Evolutionary conservation across 2,888 invertebrate species (phyloP), one percentile per base, ranked within the genome.

Genomic region (Drosophila nr. medialis): DNA sequence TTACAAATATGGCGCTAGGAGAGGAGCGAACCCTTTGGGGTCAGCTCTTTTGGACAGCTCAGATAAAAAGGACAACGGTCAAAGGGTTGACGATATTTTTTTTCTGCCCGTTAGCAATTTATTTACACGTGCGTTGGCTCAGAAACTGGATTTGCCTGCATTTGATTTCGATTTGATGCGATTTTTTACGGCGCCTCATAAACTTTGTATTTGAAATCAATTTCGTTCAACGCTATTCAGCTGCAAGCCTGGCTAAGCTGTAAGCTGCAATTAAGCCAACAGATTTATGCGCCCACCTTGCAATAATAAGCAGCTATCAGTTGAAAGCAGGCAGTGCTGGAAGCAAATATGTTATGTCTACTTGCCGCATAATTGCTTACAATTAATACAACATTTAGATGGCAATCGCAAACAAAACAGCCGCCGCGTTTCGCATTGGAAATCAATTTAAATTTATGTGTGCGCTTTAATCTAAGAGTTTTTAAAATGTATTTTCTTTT

Each of bases 321-420:
- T 5, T 45, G 53, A 68, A 27, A 58, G 27, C 80, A 77, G 48
- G 29, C 56, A 42, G 32, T 29, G 1, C 15, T 54, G 54, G 34
- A 30, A 50, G 69, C 68, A 65, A 65, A 62, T 74, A 62, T 65
- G 64, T 65, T 55, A 64, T 56, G 61, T 30, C 40, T 60, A 51
- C 55, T 63, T 49, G 66, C 18, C 55, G 61, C 72, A 75, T 78
- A 75, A 72, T 74, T 78, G 68, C 61, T 18, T 38, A 73, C 87
- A 84, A 86, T 86, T 86, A 89, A 86, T 73, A 80, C 40, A 55
- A 69, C 78, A 80, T 84, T 86, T 80, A 84, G 86, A 89, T 89
- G 66, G 10, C 60, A 77, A 84, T 86, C 87, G 64, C 6, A 0
- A 38, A 29, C 10, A 29, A 40, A 29, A 63, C 38, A 54, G 62